Evolutionary conservation across 2,113 vertebrate species (phyloP), one percentile per base, ranked within the genome.

Genomic region (Gopherus evgoodei): DNA sequence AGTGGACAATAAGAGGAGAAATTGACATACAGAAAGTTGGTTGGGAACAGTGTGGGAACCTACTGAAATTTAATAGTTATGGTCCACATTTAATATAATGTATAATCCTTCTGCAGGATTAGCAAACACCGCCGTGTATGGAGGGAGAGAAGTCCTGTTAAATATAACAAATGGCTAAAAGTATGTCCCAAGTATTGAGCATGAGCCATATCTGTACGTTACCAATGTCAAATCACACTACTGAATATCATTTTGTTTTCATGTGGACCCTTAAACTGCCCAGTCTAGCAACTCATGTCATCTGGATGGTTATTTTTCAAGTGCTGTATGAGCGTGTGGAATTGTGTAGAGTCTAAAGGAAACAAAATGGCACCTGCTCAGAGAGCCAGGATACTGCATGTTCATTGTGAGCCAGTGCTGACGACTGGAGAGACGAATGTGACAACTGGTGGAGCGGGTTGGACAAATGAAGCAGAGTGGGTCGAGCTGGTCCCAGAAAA

Each of bases 181-280:
- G 24, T 78, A 47, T 47, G 3, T 78, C 3, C 13, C 29, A 11
- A 11, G 5, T 29, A 27, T 81, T n/a, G 42, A 57, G 6, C 4
- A 19, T 29, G 80, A 87, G 14, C n/a, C 1, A 1, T n/a, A 5
- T 6, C 4, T 1, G 27, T 31, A 49, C 6, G 2, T 22, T n/a
- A 21, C 8, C 0, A 11, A 27, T 53, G n/a, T 17, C 10, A 38
- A 29, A 47, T 78, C 27, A 53, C 80, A 27, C 11, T 22, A 19
- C 13, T 22, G 19, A 50, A 78, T 42, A 76, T 14, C n/a, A 12
- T 16, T 78, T 47, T 14, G 47, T 56, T 47, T 81, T 62, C 59
- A 17, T 49, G 0, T 35, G 56, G 44, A 8, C 14, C 82, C 52
- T 44, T 7, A 24, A 11, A 38, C 16, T 49, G 0, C 1, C 25